Conservation (phyloP, 2,888 invertebrate genomes). For the Drosophila phalerata region DNA sequence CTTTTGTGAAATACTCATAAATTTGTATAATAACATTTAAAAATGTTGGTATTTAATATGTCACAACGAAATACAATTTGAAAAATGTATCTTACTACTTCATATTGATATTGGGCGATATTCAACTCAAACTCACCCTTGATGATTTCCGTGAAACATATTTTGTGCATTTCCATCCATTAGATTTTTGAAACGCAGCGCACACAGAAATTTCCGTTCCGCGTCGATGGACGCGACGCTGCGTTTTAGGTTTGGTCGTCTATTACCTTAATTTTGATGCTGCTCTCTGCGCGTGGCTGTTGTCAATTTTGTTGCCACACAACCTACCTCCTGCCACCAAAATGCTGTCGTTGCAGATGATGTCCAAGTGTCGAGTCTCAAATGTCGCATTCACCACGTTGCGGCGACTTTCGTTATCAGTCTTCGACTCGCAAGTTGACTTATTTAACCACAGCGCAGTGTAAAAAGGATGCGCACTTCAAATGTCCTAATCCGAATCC, state of each 20-base stretch:
- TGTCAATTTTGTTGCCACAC: slow-evolving; percentile 43
- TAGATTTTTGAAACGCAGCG: slow-evolving; percentile 85
- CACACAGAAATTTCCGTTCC: slow-evolving; percentile 78
- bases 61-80: too few species aligned
- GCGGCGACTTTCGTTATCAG: slow-evolving; percentile 17
- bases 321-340: not conserved
- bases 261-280: slow-evolving; percentile 81
- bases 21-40: too few species aligned
- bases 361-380: slow-evolving; percentile 1
- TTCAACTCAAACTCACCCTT: slow-evolving; percentile 84
- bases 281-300: slow-evolving; percentile 76
- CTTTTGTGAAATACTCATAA: too few species aligned
- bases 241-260: slow-evolving; percentile 73
- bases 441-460: slow-evolving; percentile 57
- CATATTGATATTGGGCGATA: not conserved
- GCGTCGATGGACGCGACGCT: slow-evolving; percentile 77
- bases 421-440: slow-evolving; percentile 36
- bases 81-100: too few species aligned
- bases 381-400: slow-evolving; percentile 29
- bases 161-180: slow-evolving; percentile 87
- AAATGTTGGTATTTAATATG: too few species aligned
- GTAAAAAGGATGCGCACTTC: slow-evolving; percentile 26
- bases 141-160: slow-evolving; percentile 88
- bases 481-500: slow-evolving; percentile 10
- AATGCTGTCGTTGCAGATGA: not conserved